Conservation (phyloP, 2,888 invertebrate species). For the Anthophora plumipes region DNA sequence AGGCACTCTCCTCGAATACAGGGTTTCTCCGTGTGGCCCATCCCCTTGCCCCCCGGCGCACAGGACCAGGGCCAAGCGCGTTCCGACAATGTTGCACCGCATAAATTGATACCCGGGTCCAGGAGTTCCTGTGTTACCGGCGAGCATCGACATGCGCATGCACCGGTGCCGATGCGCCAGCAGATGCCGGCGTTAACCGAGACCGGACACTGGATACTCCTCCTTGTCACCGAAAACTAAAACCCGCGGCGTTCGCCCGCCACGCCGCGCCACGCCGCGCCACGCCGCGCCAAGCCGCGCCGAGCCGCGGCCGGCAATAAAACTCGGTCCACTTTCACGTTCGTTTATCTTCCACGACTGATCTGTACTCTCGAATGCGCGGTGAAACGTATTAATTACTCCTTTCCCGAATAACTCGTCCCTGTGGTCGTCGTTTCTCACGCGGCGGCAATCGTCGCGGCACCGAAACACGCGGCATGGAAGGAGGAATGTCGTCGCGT, state of each 20-base stretch:
- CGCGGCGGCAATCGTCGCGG: slow-evolving; percentile 22
- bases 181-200: slow-evolving; percentile 61
- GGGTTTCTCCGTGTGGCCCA: slow-evolving; percentile 63
- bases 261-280: slow-evolving; percentile 3
- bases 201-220: slow-evolving; percentile 55
- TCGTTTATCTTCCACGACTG: slow-evolving; percentile 51
- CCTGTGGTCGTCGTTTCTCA: slow-evolving; percentile 47
- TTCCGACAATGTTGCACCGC: slow-evolving; percentile 80
- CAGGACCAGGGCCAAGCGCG: slow-evolving; percentile 65
- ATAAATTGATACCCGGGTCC: slow-evolving; percentile 81
- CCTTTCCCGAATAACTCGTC: slow-evolving; percentile 47
- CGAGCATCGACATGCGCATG: slow-evolving; percentile 72
- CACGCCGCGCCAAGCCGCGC: not conserved
- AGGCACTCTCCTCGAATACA: slow-evolving; percentile 74
- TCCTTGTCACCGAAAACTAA: slow-evolving; percentile 53
- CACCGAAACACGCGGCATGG: not conserved
- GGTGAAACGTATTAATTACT: slow-evolving; percentile 56
- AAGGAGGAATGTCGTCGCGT: not conserved
- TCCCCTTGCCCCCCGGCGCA: slow-evolving; percentile 43
- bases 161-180: slow-evolving; percentile 53
- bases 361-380: slow-evolving; percentile 49
- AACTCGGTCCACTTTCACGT: slow-evolving; percentile 55
- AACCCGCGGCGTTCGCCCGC: slow-evolving; percentile 12
- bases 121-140: slow-evolving; percentile 78
- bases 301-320: slow-evolving; percentile 41